These are phyloP conservation scores for Drosophila asahinai DNA, from an alignment of 1,140 invertebrate species.

Conservation along the genomic window DNA sequence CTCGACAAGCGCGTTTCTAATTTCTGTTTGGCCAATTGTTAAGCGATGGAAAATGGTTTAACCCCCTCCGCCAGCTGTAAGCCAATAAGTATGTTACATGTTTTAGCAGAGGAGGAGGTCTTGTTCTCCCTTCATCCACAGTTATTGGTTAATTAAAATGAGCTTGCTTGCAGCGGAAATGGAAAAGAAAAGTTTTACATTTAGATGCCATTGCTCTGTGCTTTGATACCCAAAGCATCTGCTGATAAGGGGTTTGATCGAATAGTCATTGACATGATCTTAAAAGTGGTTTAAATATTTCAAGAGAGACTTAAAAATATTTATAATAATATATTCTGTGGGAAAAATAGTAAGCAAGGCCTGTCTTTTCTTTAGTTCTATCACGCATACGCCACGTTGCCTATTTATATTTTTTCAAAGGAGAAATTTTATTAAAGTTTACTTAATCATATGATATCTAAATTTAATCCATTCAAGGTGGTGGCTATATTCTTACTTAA, in stretches of 20 bases:
- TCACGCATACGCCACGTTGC: constrained; percentile 1
- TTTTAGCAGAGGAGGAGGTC: background rate
- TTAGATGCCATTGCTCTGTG: constrained; percentile 2
- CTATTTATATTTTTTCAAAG: background rate
- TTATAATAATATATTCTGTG: background rate
- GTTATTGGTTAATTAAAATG: constrained; percentile 50
- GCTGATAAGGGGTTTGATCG: constrained; percentile 3
- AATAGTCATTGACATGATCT: background rate
- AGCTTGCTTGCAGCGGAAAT: constrained; percentile 29
- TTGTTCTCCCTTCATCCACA: background rate
- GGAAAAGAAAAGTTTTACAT: constrained; percentile 29
- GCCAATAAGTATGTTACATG: constrained; percentile 31
- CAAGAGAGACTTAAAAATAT: background rate
- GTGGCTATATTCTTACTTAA: too few relatives aligned
- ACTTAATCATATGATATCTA: background rate
- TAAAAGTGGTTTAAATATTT: background rate
- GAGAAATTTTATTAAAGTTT: background rate
- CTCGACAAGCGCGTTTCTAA: constrained; percentile 25
- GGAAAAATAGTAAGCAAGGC: background rate
- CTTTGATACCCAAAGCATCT: constrained; percentile 1
- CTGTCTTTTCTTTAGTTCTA: background rate
- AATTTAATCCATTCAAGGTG: too few relatives aligned
- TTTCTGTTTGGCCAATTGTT: constrained; percentile 34
- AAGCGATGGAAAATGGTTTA: constrained; percentile 28
- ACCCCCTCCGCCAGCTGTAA: constrained; percentile 1